A percentile compares a stretch with the other conserved stretches of the same genome.
Conservation (phyloP, 2,888 invertebrate genomes). For the Melangyna quadrimaculata region DNA sequence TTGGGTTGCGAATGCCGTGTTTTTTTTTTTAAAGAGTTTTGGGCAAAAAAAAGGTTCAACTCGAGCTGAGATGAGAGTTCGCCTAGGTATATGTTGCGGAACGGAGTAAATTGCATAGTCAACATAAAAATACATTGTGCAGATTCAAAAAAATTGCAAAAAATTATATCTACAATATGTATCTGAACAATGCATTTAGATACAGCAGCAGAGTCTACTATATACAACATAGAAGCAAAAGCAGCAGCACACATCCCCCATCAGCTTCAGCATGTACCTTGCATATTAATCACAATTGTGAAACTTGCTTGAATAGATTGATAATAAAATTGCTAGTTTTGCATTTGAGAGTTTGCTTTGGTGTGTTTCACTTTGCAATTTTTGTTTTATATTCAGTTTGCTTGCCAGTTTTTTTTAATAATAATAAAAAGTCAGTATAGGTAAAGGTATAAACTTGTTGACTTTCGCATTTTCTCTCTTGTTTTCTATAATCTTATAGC, state of each 20-base stretch:
- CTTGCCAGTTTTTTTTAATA: constrained; percentile 17
- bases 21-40: constrained; percentile 19
- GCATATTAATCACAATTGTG: constrained; percentile 71
- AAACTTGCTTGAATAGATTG: constrained; percentile 72
- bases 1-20: constrained; percentile 40
- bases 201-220: constrained; percentile 2
- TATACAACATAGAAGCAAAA: background rate
- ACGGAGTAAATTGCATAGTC: constrained; percentile 69
- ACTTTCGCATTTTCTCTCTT: constrained; percentile 31
- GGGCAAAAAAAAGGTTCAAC: constrained; percentile 15
- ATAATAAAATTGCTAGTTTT: constrained; percentile 71
- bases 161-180: constrained; percentile 10
- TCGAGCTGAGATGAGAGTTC: constrained; percentile 45
- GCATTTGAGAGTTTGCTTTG: constrained; percentile 63
- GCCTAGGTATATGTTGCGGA: constrained; percentile 62
- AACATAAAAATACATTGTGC: constrained; percentile 58
- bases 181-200: constrained; percentile 68
- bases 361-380: constrained; percentile 59
- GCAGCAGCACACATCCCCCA: constrained; percentile 50
- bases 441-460: constrained; percentile 42
- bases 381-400: constrained; percentile 62
- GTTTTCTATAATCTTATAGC: background rate
- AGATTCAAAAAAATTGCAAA: constrained; percentile 14
- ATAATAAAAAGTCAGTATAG: background rate
- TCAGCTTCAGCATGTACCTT: constrained; percentile 53